Evolutionary conservation across 1,140 invertebrate species (phyloP), one percentile per base, ranked within the genome.

Genomic region (Physella acuta): DNA sequence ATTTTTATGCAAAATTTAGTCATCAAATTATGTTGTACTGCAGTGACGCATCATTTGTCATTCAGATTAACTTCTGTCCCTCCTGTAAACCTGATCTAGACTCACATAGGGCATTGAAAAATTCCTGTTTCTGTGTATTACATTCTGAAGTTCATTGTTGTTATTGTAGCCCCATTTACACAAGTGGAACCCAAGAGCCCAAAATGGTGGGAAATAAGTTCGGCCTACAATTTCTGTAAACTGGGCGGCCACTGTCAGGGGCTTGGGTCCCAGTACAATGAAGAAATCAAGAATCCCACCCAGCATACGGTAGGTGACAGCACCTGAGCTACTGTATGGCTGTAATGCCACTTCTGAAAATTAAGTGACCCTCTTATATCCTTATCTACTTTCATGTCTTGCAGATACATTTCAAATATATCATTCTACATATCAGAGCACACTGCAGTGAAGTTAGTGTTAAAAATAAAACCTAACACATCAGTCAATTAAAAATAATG

Each of bases 201-300:
- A 82, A 44, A 81, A 80, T 2, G 81, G 77, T 5, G 81, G 81
- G 67, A 82, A 73, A 14, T 77, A 49, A 14, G 79, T 73, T n/a
- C 70, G 67, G 1, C 80, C 80, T 34, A 82, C 79, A 0, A 94
- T 81, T 67, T 89, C 71, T 17, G 78, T 85, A 1, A 92, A 90
- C 81, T 94, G 93, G 81, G 93, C 91, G 34, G 87, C 82, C 0
- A 91, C 85, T n/a, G 93, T 91, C 59, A 92, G 88, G 0, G 93
- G 92, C 8, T 72, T 74, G 8, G 81, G 80, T 52, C 82, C 84
- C 17, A 79, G 51, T 39, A 84, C 81, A 8, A 85, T 61, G 71
- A 79, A 85, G 71, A 85, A 82, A 58, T 85, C 83, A 0, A 85
- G 73, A 52, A 84, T 75, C 31, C 66, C 66, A 44, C 66, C 66